phyloP scores from a whole-genome alignment of 2,888 invertebrate genomes.

The Pseudococcus longispinus region DNA sequence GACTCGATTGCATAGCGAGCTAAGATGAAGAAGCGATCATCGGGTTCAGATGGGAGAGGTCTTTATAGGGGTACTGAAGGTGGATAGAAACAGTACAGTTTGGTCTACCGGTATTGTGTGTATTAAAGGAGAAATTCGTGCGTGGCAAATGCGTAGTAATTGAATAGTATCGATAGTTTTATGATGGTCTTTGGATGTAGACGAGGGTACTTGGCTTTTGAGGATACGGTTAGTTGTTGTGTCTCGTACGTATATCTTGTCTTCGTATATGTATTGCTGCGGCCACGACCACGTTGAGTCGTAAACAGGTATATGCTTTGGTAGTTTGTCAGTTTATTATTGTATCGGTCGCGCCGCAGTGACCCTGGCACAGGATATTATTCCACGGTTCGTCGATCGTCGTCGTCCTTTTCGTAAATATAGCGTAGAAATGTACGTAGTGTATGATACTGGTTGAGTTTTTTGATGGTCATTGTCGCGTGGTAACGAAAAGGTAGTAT shows the following conservation, averaged over 20 bases:
- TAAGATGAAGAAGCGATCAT: background rate
- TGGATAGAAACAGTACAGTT: background rate
- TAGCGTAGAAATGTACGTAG: background rate
- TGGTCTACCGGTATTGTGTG: background rate
- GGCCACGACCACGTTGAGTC: background rate
- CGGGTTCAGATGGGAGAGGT: background rate
- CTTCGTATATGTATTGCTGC: background rate
- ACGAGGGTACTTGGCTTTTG: background rate
- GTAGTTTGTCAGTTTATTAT: background rate
- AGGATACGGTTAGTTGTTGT: background rate
- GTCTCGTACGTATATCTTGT: background rate
- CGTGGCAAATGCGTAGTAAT: conserved; percentile 7
- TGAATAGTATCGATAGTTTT: conserved; percentile 4
- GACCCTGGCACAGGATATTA: conserved; percentile 20
- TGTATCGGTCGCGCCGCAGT: background rate
- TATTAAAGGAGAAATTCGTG: background rate
- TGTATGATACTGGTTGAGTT: background rate
- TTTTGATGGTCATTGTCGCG: background rate
- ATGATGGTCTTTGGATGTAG: background rate
- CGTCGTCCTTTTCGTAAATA: background rate
- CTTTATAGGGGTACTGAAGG: background rate
- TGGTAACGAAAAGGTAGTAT: background rate
- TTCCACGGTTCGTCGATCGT: conserved; percentile 3
- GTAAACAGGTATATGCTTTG: background rate
- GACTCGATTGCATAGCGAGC: background rate